Base-by-base conservation (phyloP, 2,113 vertebrate species). In the Balaeniceps rex region DNA sequence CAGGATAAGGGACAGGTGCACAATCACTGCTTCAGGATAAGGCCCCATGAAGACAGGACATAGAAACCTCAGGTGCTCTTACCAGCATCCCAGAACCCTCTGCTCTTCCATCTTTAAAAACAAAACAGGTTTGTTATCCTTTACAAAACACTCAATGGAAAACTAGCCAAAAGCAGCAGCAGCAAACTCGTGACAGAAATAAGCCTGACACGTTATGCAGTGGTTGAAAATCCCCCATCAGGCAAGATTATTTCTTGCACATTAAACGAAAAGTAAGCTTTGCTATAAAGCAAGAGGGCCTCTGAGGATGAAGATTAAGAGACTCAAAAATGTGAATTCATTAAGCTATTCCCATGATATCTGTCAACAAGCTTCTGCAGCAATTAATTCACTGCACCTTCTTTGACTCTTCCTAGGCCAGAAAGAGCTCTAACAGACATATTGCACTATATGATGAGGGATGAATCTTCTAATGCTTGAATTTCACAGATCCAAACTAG, bases 181-280 rank as follows among this genome's bases (percentile, higher is more conserved):
- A 78, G 42, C 52, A 88, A 94, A 79, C 33, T 49, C 5, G 8
- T 57, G 82, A 96, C 36, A 81, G 90, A 90, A 95, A 68, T 64
- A 93, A 76, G 40, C 33, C 23, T 83, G 83, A 91, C 66, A 95
- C 36, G 34, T 75, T 84, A 64, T 3, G 1, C 68, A 90, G 58
- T 33, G 21, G 36, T 44, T 93, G 58, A 93, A 88, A 94, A 93
- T 65, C 57, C 31, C 81, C 82, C n/a, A 69, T 72, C 87, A 79
- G 69, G 58, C 28, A 71, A 78, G 76, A 96, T 97, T 95, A 93
- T 78, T 96, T 96, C 76, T 89, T 90, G 63, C 51, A 92, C 22
- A 36, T 57, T 87, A 90, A 90, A 95, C 0, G 8, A 87, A 92
- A 97, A 71, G 31, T 82, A 82, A 82, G 49, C 40, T 96, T 95